Percentiles rank a stretch among this genome's conserved stretches.
Evolutionary conservation across 2,888 invertebrate genomes (phyloP).

Genomic region (Leptopterna dolabrata): DNA sequence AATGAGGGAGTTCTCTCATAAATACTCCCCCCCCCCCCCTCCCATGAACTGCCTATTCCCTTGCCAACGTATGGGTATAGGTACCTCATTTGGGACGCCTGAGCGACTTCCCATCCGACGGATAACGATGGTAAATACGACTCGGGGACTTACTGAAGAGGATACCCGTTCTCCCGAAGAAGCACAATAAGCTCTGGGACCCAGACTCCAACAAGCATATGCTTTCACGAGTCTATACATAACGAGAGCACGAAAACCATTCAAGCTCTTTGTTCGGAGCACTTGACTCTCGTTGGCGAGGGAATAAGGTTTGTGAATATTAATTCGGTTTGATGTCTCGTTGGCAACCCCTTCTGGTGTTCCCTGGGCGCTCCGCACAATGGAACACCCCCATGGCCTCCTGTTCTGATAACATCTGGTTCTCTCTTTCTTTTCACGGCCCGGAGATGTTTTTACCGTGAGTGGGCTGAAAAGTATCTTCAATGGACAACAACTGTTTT

Average conservation of each 20-base stretch:
- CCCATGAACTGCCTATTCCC: too few relatives aligned
- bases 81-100: not conserved
- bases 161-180: not conserved
- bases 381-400: not conserved
- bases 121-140: not conserved
- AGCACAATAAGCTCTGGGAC: not conserved
- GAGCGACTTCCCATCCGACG: not conserved
- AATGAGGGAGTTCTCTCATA: too few relatives aligned
- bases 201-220: not conserved
- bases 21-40: too few relatives aligned
- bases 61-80: too few relatives aligned
- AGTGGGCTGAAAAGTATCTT: not conserved
- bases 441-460: not conserved
- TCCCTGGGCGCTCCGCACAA: not conserved
- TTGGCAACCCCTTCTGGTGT: conserved; percentile 13
- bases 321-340: conserved; percentile 52
- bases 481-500: not conserved
- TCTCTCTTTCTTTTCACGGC: not conserved
- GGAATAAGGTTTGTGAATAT: conserved; percentile 48
- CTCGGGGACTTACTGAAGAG: not conserved
- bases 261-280: conserved; percentile 27
- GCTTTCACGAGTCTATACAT: not conserved
- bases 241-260: not conserved
- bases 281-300: conserved; percentile 38
- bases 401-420: conserved; percentile 29